Evolutionary conservation across 2,888 invertebrate genomes (phyloP).

Genomic region (Zaprionus bogoriensis): DNA sequence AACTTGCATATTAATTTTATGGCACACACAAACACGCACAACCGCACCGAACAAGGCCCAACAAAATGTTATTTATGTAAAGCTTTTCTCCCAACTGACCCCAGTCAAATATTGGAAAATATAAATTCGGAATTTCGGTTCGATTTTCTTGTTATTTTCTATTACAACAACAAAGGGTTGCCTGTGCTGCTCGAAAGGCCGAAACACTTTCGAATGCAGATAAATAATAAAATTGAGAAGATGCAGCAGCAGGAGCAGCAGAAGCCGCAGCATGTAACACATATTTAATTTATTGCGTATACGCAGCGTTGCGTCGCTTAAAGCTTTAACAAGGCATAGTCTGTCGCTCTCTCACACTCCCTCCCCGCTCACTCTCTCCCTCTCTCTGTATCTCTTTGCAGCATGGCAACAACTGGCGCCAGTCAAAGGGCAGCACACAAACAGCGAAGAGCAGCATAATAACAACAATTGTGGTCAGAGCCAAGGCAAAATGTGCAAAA

Average conservation of each 20-base stretch:
- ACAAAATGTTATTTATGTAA: too few species aligned
- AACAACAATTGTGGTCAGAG: slow-evolving; percentile 49
- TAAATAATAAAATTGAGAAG: slow-evolving; percentile 16
- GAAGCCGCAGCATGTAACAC: slow-evolving; percentile 32
- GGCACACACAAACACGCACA: too few species aligned
- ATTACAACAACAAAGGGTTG: slow-evolving; percentile 1
- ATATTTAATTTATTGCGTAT: slow-evolving; percentile 18
- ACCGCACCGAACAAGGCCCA: too few species aligned
- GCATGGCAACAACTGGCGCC: slow-evolving; percentile 54
- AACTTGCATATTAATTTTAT: too few species aligned
- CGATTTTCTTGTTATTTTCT: too few species aligned
- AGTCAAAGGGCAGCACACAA: slow-evolving; percentile 18
- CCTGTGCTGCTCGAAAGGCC: too few species aligned
- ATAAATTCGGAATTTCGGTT: too few species aligned
- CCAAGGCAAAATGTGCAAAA: slow-evolving; percentile 64
- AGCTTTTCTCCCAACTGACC: too few species aligned
- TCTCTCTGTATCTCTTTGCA: slow-evolving; percentile 16
- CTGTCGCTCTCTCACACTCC: background rate
- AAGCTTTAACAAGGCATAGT: slow-evolving; percentile 23
- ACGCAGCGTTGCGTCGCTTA: slow-evolving; percentile 12
- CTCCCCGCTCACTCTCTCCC: background rate
- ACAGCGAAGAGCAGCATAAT: slow-evolving; percentile 1
- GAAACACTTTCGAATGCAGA: slow-evolving; percentile 16
- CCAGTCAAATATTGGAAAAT: too few species aligned
- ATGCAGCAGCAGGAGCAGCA: background rate